Percentiles rank a stretch among this genome's conserved stretches.
Conservation (phyloP, 1,140 invertebrate genomes). For the Centruroides vittatus region DNA sequence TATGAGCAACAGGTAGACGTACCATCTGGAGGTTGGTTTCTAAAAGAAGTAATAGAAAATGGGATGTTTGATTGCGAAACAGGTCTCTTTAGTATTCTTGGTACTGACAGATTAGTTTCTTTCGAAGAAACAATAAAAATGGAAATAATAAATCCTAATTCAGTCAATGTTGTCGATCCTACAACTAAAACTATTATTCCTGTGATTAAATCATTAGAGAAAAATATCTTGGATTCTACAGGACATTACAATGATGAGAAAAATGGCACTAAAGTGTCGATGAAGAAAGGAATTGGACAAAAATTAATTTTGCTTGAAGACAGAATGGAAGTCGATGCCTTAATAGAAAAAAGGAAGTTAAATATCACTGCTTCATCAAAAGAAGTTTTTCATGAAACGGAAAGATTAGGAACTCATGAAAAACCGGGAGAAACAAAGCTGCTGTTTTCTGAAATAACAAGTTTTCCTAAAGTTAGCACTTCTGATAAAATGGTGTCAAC, state of each 20-base stretch:
- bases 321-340: not conserved
- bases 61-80: conserved; percentile 50
- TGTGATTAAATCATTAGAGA: conserved; percentile 61
- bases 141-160: conserved; percentile 34
- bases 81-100: conserved; percentile 55
- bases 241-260: conserved; percentile 63
- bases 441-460: too few species aligned
- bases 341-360: too few species aligned
- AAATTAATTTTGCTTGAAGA: conserved; percentile 49
- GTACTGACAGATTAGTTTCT: conserved; percentile 26
- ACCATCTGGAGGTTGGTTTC: conserved; percentile 65
- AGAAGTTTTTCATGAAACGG: too few species aligned
- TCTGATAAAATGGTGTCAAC: not conserved
- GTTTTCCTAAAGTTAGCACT: too few species aligned
- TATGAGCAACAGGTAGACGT: conserved; percentile 33
- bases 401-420: too few species aligned
- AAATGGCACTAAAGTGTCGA: conserved; percentile 56
- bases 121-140: conserved; percentile 35
- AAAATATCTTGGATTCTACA: conserved; percentile 59
- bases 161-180: conserved; percentile 7
- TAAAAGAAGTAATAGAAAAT: conserved; percentile 57
- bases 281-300: conserved; percentile 61
- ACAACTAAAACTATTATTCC: conserved; percentile 35
- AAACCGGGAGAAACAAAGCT: too few species aligned
- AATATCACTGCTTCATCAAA: too few species aligned